phyloP scores from a whole-genome alignment of 2,797 vertebrate species.

The Myiotriccus ornatus region DNA sequence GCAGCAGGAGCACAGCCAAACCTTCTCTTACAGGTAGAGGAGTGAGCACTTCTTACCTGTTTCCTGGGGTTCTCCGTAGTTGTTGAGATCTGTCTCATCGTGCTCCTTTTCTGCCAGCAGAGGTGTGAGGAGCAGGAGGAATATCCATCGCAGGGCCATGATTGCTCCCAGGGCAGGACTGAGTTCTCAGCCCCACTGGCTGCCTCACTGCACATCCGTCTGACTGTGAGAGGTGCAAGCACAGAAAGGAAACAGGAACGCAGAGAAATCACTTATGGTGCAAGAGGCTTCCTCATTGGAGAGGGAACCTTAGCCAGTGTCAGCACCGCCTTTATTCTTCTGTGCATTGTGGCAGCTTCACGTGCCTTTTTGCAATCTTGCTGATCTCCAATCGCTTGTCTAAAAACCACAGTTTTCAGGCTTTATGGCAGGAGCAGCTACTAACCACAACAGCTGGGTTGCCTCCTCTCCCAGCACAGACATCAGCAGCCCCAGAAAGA shows the following conservation, averaged over 20 bases:
- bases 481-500: not conserved
- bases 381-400: not conserved
- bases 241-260: not conserved
- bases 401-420: not conserved
- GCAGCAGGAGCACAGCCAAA: not conserved
- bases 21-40: not conserved
- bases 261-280: not conserved
- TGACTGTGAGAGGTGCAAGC: not conserved
- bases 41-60: not conserved
- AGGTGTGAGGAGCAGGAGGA: not conserved
- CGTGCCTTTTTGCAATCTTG: not conserved
- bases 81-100: rapidly evolving
- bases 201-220: not conserved
- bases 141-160: not conserved
- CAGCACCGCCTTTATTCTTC: not conserved
- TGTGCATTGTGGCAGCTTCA: not conserved
- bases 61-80: rapidly evolving
- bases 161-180: not conserved
- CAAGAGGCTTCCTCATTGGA: constrained; percentile 57
- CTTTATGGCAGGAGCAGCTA: not conserved
- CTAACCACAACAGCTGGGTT: not conserved
- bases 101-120: not conserved
- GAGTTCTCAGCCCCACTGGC: not conserved
- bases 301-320: not conserved
- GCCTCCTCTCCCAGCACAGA: not conserved